Evolutionary conservation across 2,113 vertebrate species (phyloP), one percentile per base, ranked within the genome.

Genomic region (Otus sunia): DNA sequence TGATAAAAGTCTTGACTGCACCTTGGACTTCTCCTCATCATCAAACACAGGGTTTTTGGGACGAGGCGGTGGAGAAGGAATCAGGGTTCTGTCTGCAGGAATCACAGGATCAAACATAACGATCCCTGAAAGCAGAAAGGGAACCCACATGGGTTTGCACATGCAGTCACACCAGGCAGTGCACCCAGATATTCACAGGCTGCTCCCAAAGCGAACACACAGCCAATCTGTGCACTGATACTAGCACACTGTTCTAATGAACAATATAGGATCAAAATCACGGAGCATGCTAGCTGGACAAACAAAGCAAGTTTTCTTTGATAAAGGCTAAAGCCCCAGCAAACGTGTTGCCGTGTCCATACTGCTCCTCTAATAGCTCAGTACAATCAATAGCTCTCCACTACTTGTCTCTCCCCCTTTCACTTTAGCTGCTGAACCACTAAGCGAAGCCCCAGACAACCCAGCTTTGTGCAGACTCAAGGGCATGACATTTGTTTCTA

Each of bases 11-110:
- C 43, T 78, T 74, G 11, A 32, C 49, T 86, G 50, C 95, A 99
- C 99, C 98, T 99, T 99, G 96, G 99, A 99, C 93, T 99, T 99
- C 95, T 99, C 99, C 85, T 99, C 99, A 91, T 99, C 99, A 79
- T 99, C 99, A 98, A 99, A 99, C 66, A 99, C 98, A 0, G 99
- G 99, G 96, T 99, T 99, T 97, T 98, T 99, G 91, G 98, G 98
- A 50, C 98, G 98, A 47, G 98, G 96, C 0, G 99, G 98, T 13
- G 99, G 98, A 41, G 98, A 99, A 10, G 99, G 99, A 85, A 99
- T 98, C 36, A 99, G 96, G 4, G 99, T 99, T 85, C 97, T 98
- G 95, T 99, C 99, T 92, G 98, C 96, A 84, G 99, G 98, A 93
- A 99, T 98, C 60, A 98, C 97, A 7, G 99, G 99, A 92, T 99